Conservation (phyloP, 2,113 vertebrate genomes). For the Lycocorax pyrrhopterus region DNA sequence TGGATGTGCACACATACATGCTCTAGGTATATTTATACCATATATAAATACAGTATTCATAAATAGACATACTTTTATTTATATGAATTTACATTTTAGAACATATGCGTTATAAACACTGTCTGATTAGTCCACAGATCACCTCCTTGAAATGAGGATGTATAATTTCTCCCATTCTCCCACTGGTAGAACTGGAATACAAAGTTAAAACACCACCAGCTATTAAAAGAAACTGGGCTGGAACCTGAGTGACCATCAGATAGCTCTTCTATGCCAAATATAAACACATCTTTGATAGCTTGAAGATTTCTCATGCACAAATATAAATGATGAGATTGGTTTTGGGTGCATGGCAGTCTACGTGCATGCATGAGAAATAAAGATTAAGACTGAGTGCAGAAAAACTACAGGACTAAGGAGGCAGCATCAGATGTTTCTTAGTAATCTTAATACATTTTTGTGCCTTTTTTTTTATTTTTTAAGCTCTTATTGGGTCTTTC, state of each 20-base stretch:
- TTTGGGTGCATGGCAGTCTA: not conserved
- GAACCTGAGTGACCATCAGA: not conserved
- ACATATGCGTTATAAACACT: conserved; percentile 1
- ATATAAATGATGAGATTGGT: not conserved
- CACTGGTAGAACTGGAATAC: conserved; percentile 10
- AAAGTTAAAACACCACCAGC: not conserved
- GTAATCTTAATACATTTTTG: conserved; percentile 4
- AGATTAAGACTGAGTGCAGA: not conserved
- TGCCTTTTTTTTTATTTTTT: not conserved
- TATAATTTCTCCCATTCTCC: conserved; percentile 21
- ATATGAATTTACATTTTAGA: not conserved
- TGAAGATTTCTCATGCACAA: not conserved
- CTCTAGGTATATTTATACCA: not conserved
- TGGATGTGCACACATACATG: not conserved
- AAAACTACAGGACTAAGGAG: not conserved
- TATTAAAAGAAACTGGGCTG: conserved; percentile 29
- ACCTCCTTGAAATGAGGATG: not conserved
- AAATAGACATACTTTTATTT: not conserved
- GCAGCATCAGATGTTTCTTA: not conserved
- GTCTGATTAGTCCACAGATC: not conserved
- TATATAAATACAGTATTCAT: not conserved
- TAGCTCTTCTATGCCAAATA: not conserved
- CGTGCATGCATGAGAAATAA: not conserved
- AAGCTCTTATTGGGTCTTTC: conserved; percentile 29
- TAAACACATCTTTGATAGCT: not conserved